phyloP scores from a whole-genome alignment of 2,113 vertebrate species.

The Nannobrachium achirus region DNA sequence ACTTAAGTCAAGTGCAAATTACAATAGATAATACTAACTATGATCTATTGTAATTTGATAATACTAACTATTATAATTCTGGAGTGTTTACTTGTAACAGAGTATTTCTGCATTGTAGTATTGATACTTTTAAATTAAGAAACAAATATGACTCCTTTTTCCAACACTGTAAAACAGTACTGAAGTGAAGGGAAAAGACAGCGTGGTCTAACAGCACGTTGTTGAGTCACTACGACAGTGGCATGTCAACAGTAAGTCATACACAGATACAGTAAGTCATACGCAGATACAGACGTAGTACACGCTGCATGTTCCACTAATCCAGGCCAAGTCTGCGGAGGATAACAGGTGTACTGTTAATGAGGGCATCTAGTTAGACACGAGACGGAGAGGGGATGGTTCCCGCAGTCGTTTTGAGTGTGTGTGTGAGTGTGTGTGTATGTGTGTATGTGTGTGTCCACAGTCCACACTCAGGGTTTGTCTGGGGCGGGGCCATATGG shows the following conservation, averaged over 20 bases:
- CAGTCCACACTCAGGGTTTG: slow-evolving; percentile 20
- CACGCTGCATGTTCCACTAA: slow-evolving; percentile 27
- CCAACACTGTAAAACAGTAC: slow-evolving; percentile 3
- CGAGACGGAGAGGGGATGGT: slow-evolving; percentile 26
- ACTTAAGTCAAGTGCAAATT: too few species aligned
- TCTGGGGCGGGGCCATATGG: slow-evolving; percentile 47
- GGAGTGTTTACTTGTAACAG: too few species aligned
- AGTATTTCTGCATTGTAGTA: too few species aligned
- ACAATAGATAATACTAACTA: too few species aligned
- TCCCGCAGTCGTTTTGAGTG: slow-evolving; percentile 15
- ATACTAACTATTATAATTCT: too few species aligned
- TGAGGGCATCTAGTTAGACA: slow-evolving; percentile 45
- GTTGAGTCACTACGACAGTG: slow-evolving; percentile 39
- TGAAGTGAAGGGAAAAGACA: slow-evolving; percentile 20
- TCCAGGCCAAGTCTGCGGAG: slow-evolving; percentile 53
- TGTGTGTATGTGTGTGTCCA: slow-evolving; percentile 1
- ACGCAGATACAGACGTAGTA: slow-evolving; percentile 43
- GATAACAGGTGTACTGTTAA: slow-evolving; percentile 64
- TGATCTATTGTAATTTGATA: too few species aligned
- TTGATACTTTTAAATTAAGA: too few species aligned
- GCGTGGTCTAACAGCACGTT: slow-evolving; percentile 15
- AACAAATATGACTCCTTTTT: too few species aligned
- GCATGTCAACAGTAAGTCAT: slow-evolving; percentile 42
- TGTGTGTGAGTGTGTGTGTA: slow-evolving; percentile 6
- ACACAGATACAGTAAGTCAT: background rate